Evolutionary conservation across 1,140 invertebrate species (phyloP), one percentile per base, ranked within the genome.

Genomic region (Bombus confusus): DNA sequence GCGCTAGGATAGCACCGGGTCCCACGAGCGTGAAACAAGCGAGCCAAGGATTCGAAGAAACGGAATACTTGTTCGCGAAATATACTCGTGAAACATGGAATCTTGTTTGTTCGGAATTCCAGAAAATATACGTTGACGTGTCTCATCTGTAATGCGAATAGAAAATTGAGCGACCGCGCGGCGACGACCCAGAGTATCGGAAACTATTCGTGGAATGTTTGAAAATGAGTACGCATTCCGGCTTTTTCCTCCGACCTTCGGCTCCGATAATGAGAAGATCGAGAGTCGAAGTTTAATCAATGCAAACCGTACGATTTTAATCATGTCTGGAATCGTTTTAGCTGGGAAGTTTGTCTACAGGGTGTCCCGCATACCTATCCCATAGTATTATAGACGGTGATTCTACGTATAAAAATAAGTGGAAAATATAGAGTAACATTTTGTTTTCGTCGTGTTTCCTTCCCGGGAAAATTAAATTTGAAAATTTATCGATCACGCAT

Each of bases 21-120:
- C 59, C 59, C 41, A 76, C 62, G 72, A 86, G 76, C 71, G 64
- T 83, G 52, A 85, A 77, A 68, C 59, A 87, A 62, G 66, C 18
- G 37, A 64, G 31, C 69, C 66, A 68, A 47, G 18, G 25, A n/a
- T 15, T 43, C 57, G 71, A 80, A 18, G 59, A 41, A 72, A 34
- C 62, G 77, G 28, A 52, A 72, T 62, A 28, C 43, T 74, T 25
- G 28, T 83, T 12, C 22, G 57, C 0, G 41, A 43, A 43, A 43
- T 8, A 28, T 3, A 59, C 66, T 37, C 66, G 57, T 68, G 66
- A 74, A 85, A 74, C 73, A 74, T 59, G 41, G 41, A 68, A 73
- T 52, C 78, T 80, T 31, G 78, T 69, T 52, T n/a, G 25, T 15
- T 13, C 12, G 31, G 5, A 68, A 31, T 43, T 47, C 5, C 31